phyloP scores from a whole-genome alignment of 2,113 vertebrate species.

The Tetrax tetrax region DNA sequence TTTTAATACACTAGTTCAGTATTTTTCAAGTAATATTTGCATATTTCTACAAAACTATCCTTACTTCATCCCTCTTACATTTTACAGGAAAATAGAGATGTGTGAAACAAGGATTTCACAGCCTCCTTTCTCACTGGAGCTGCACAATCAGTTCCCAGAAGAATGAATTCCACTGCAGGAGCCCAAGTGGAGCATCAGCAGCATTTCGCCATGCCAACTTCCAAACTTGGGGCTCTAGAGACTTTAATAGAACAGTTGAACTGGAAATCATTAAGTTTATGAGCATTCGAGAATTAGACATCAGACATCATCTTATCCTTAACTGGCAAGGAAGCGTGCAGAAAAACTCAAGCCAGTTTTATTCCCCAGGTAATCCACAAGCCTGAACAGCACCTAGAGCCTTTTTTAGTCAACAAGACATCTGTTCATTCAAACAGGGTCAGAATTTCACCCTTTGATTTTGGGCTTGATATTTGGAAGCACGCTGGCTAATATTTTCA shows the following conservation, averaged over 20 bases:
- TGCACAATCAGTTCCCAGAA: background rate
- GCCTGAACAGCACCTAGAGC: background rate
- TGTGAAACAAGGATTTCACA: background rate
- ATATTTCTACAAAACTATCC: background rate
- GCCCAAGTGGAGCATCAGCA: background rate
- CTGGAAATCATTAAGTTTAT: background rate
- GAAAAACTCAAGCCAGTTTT: background rate
- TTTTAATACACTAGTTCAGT: background rate
- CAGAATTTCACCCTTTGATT: background rate
- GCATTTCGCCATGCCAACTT: background rate
- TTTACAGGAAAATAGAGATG: background rate
- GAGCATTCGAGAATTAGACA: background rate
- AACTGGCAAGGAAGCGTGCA: background rate
- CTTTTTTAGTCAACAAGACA: accelerated
- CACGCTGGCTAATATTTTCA: background rate
- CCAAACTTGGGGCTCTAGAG: background rate
- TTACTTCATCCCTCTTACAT: background rate
- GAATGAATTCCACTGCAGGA: background rate
- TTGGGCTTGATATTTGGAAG: background rate
- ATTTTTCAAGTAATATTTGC: background rate
- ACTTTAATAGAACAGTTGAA: background rate
- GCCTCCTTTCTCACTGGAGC: background rate
- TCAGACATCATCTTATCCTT: background rate
- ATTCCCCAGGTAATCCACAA: background rate
- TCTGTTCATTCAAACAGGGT: background rate